Conservation (phyloP, 2,888 invertebrate species). For the Coecobrya sp. region DNA sequence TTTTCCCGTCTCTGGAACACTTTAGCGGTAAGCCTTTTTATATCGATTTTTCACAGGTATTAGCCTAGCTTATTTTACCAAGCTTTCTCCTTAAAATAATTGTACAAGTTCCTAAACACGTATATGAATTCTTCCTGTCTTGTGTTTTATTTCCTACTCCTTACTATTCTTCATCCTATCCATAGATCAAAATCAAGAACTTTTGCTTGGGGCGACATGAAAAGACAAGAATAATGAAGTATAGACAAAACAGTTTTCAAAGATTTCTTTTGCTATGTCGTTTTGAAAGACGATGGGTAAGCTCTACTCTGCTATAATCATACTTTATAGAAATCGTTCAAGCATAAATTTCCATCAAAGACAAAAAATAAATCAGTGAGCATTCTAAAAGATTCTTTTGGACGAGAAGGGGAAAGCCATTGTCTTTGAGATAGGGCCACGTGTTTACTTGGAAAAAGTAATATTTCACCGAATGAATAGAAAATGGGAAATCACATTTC, state of each 20-base stretch:
- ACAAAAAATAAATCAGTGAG: neutral
- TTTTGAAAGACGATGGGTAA: neutral
- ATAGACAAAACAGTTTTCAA: neutral
- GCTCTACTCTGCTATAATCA: too few relatives aligned
- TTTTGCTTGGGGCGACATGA: too few relatives aligned
- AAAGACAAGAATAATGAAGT: too few relatives aligned
- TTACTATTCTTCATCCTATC: too few relatives aligned
- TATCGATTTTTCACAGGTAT: constrained; percentile 27
- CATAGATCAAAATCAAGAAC: too few relatives aligned
- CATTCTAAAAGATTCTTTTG: neutral
- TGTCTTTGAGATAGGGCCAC: too few relatives aligned
- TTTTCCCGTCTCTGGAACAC: neutral
- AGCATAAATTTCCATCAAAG: constrained; percentile 24
- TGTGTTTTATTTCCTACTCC: neutral
- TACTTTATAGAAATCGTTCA: neutral
- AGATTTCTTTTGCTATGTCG: neutral
- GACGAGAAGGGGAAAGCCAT: neutral
- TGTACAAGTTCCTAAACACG: neutral
- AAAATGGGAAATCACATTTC: too few relatives aligned
- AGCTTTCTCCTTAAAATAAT: neutral
- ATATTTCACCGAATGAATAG: too few relatives aligned
- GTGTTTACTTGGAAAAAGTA: neutral
- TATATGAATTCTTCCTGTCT: neutral
- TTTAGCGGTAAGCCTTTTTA: neutral
- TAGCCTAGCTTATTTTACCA: neutral